Evolutionary conservation across 2,113 vertebrate genomes (phyloP).

Genomic region (Phodopus roborovskii): DNA sequence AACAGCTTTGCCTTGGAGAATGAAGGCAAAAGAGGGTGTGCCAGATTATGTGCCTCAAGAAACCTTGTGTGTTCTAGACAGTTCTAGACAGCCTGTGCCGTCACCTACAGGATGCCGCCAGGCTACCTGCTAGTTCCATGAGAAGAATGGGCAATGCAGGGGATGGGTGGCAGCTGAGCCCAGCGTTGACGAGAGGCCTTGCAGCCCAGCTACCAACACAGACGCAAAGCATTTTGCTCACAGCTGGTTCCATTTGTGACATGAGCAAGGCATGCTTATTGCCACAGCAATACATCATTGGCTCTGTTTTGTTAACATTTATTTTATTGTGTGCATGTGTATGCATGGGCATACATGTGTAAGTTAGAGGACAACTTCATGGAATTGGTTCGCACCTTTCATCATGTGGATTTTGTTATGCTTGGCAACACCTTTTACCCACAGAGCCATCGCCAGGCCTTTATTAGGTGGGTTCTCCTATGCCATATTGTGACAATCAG

Average conservation of each 20-base stretch:
- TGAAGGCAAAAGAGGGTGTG: neutral
- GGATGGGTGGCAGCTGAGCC: neutral
- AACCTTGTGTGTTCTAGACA: neutral
- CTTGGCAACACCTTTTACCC: neutral
- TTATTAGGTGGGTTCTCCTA: neutral
- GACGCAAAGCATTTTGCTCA: neutral
- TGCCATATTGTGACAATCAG: neutral
- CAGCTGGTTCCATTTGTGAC: neutral
- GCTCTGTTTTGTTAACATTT: neutral
- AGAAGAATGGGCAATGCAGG: neutral
- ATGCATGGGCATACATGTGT: neutral
- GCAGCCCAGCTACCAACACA: rapidly evolving
- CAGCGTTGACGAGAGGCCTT: neutral
- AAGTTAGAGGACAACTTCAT: neutral
- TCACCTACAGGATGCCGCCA: neutral
- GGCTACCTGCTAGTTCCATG: neutral
- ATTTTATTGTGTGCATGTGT: neutral
- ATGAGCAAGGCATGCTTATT: neutral
- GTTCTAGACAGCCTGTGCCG: neutral
- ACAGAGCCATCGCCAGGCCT: neutral
- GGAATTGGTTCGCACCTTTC: neutral
- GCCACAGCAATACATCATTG: neutral
- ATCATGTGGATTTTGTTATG: neutral
- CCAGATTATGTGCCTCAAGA: neutral
- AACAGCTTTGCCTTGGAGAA: neutral